phyloP scores from a whole-genome alignment of 2,888 invertebrate species.

The Euzophera pinguis region DNA sequence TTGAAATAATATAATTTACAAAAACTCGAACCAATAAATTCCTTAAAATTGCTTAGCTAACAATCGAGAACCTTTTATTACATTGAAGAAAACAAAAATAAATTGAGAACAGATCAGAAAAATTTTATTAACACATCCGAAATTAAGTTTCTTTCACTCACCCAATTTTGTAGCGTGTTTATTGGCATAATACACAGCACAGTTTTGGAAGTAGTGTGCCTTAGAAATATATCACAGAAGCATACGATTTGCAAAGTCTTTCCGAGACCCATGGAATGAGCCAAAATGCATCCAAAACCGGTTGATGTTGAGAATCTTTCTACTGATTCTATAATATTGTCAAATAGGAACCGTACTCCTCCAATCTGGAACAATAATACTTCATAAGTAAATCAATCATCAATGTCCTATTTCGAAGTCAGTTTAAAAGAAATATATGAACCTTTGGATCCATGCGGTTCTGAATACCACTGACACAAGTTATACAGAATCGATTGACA shows the following conservation, averaged over 20 bases:
- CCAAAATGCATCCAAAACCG: constrained; percentile 98
- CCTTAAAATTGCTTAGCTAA: too few relatives aligned
- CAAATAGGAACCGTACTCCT: constrained; percentile 96
- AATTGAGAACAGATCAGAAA: too few relatives aligned
- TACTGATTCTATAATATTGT: constrained; percentile 97
- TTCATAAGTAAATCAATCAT: not conserved
- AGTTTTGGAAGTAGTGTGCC: constrained; percentile 92
- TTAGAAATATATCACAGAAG: constrained; percentile 96
- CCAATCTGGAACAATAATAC: constrained; percentile 82
- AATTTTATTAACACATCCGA: too few relatives aligned
- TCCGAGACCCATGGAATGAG: constrained; percentile 99
- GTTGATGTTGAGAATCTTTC: constrained; percentile 91
- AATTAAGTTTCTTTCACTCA: constrained; percentile 38
- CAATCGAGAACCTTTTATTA: too few relatives aligned
- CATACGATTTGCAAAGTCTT: constrained; percentile 98
- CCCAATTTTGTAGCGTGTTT: constrained; percentile 98
- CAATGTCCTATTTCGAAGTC: too few relatives aligned
- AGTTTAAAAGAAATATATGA: too few relatives aligned
- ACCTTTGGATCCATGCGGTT: too few relatives aligned
- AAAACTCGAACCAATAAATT: too few relatives aligned
- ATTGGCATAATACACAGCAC: constrained; percentile 99
- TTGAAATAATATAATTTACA: too few relatives aligned
- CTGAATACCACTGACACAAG: too few relatives aligned
- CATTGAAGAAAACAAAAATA: too few relatives aligned
- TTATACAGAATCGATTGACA: too few relatives aligned